Percentiles rank a stretch among this genome's conserved stretches.
phyloP scores from a whole-genome alignment of 2,797 vertebrate species.

The Tamandua tetradactyla region DNA sequence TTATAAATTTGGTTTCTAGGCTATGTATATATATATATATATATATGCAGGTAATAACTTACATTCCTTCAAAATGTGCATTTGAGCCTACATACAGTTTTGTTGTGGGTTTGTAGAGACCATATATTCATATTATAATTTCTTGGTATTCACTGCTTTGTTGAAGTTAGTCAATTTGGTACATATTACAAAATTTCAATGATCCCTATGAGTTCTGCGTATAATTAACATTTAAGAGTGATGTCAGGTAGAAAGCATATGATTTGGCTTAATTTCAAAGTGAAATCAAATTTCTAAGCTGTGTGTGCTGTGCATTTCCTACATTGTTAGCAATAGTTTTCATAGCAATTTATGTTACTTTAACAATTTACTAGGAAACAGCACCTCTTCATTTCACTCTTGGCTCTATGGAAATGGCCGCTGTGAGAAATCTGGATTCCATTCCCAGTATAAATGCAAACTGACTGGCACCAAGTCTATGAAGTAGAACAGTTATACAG shows the following conservation, averaged over 20 bases:
- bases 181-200: neutral
- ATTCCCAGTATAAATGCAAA: conserved; percentile 40
- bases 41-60: neutral
- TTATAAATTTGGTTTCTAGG: neutral
- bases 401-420: conserved; percentile 34
- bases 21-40: neutral
- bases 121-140: neutral
- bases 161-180: conserved; percentile 14
- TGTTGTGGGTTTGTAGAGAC: neutral
- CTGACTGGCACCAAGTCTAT: conserved; percentile 49
- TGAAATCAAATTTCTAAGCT: neutral
- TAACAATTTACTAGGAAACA: conserved; percentile 18
- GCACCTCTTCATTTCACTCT: conserved; percentile 42
- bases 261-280: neutral
- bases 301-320: neutral
- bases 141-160: neutral
- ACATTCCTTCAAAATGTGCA: neutral
- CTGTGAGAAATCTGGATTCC: conserved; percentile 56
- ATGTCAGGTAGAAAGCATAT: neutral
- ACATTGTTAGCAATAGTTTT: neutral
- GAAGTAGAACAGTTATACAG: conserved; percentile 54
- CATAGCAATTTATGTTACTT: conserved; percentile 2
- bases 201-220: neutral
- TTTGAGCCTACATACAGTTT: neutral
- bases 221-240: neutral